Conservation (phyloP, 2,888 invertebrate genomes). For the Ophonus ardosiacus region DNA sequence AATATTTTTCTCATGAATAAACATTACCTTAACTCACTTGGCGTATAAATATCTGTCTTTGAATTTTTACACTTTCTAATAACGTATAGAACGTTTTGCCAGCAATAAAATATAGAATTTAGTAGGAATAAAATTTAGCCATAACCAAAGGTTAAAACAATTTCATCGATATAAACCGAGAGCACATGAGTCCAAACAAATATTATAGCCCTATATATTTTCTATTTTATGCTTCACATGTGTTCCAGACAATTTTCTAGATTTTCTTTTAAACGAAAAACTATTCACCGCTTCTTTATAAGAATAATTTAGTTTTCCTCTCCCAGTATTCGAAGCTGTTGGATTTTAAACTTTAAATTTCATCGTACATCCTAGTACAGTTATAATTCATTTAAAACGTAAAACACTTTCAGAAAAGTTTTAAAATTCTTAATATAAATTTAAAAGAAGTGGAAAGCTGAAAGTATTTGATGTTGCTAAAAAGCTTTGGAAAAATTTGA, state of each 20-base stretch:
- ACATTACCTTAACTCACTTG: no score
- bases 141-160: not conserved
- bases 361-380: not conserved
- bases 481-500: conserved; percentile 23
- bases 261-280: not conserved
- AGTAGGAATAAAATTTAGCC: not conserved
- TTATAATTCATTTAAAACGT: conserved; percentile 20
- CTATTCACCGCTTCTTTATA: not conserved
- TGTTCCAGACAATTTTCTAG: conserved; percentile 1
- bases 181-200: not conserved
- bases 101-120: not conserved
- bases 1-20: no score
- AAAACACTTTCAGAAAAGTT: conserved; percentile 4
- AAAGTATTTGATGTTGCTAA: conserved; percentile 22
- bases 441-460: conserved; percentile 21
- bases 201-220: conserved; percentile 7
- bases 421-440: conserved; percentile 35
- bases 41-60: not conserved
- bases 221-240: conserved; percentile 1
- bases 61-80: not conserved
- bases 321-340: not conserved
- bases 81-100: not conserved
- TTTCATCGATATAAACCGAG: not conserved
- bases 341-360: conserved; percentile 34
- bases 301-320: not conserved